These are phyloP conservation scores for Parazoanthus darwini DNA, from an alignment of 92 coral and sea anemone species.

Conservation along the genomic window DNA sequence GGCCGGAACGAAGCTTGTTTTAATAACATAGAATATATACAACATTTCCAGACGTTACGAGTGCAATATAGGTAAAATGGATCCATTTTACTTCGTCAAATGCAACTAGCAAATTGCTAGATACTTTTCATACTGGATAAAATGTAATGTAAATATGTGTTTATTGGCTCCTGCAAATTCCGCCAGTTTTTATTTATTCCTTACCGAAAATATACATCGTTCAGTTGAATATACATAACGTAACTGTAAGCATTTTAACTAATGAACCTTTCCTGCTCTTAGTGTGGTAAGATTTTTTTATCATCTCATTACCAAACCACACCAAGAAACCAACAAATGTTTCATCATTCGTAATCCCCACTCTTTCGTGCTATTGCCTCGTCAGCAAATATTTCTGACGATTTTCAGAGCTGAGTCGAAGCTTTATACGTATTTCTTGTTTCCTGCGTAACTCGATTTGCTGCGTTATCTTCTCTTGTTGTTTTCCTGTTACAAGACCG, in stretches of 20 bases:
- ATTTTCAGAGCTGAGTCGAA: not conserved
- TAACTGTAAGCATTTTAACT: too few relatives aligned
- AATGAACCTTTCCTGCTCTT: too few relatives aligned
- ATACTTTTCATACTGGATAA: not conserved
- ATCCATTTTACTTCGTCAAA: too few relatives aligned
- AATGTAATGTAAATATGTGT: not conserved
- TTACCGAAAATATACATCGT: not conserved
- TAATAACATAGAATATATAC: too few relatives aligned
- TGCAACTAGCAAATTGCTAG: too few relatives aligned
- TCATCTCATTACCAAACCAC: too few relatives aligned
- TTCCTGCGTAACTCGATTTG: not conserved
- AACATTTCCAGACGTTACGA: too few relatives aligned
- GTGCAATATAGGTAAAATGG: too few relatives aligned
- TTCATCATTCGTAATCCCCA: not conserved
- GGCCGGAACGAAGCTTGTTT: too few relatives aligned
- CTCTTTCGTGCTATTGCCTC: not conserved
- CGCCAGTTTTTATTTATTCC: not conserved
- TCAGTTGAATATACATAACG: not conserved
- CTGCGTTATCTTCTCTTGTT: not conserved
- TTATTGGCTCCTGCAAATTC: not conserved
- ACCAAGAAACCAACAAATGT: not conserved
- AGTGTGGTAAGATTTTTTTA: too few relatives aligned
- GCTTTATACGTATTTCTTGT: not conserved
- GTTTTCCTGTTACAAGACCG: not conserved
- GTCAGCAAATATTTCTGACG: not conserved